phyloP scores from a whole-genome alignment of 2,113 vertebrate genomes.

The Potamarius usumacintae region DNA sequence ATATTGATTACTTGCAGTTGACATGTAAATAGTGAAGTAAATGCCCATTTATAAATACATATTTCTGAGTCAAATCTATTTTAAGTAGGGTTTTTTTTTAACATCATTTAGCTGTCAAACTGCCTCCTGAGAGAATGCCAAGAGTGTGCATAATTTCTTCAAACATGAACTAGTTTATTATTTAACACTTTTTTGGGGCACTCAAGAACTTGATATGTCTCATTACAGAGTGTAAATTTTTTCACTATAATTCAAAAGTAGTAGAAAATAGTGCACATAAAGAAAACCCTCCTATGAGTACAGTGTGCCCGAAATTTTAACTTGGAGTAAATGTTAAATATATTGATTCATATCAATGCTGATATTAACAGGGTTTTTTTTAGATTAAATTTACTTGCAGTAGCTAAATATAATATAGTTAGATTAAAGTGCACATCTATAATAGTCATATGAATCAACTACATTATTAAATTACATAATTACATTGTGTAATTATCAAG shows the following conservation, averaged over 20 bases:
- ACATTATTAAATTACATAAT: not conserved
- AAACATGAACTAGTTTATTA: not conserved
- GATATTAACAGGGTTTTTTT: not conserved
- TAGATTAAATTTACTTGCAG: not conserved
- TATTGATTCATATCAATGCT: not conserved
- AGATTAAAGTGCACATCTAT: not conserved
- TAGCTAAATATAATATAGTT: not conserved
- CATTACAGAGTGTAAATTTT: not conserved
- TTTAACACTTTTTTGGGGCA: not conserved
- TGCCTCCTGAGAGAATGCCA: not conserved
- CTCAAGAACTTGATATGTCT: not conserved
- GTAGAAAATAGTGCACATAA: not conserved
- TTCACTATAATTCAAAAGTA: not conserved
- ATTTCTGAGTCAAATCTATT: not conserved
- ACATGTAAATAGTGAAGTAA: not conserved
- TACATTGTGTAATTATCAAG: not conserved
- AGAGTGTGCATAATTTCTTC: not conserved
- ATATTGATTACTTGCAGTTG: not conserved
- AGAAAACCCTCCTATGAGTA: not conserved
- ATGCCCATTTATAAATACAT: not conserved
- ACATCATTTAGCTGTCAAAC: not conserved
- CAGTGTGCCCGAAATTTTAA: not conserved
- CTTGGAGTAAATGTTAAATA: not conserved
- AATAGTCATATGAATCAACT: not conserved
- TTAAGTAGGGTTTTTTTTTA: not conserved